Evolutionary conservation across 2,888 invertebrate species (phyloP).

Genomic region (Oithona nana): DNA sequence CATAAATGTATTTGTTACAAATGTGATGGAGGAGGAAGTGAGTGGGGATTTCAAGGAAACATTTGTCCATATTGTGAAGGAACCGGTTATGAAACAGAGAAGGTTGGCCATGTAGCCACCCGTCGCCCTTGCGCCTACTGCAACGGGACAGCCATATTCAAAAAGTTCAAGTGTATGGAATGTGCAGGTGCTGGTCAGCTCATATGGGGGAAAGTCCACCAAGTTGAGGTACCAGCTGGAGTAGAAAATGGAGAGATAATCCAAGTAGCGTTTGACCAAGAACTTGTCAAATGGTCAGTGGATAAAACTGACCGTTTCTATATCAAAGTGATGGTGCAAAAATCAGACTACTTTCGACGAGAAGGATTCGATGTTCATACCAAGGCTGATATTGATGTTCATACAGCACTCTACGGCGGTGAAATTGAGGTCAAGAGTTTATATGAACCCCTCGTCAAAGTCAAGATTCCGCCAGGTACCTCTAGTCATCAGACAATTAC

Average conservation of each 20-base stretch:
- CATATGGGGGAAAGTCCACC: background rate
- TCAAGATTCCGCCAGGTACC: background rate
- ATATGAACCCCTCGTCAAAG: background rate
- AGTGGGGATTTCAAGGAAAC: conserved; percentile 7
- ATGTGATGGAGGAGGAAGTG: conserved; percentile 6
- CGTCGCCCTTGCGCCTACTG: conserved; percentile 81
- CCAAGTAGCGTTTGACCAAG: background rate
- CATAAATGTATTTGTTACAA: conserved; percentile 3
- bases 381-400: conserved; percentile 67
- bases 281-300: background rate
- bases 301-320: background rate
- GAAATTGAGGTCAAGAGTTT: conserved; percentile 48
- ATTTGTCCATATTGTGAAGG: conserved; percentile 15
- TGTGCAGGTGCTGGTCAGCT: conserved; percentile 73
- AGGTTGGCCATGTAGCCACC: conserved; percentile 47
- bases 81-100: conserved; percentile 15
- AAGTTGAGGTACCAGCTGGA: conserved; percentile 6
- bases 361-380: conserved; percentile 91
- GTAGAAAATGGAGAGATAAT: conserved; percentile 4
- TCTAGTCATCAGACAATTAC: background rate
- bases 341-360: conserved; percentile 67
- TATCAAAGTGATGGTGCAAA: conserved; percentile 74
- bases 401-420: conserved; percentile 85
- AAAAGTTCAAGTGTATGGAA: conserved; percentile 72
- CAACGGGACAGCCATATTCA: conserved; percentile 62